Evolutionary conservation across 2,888 invertebrate species (phyloP).

Genomic region (Heliconius erato): DNA sequence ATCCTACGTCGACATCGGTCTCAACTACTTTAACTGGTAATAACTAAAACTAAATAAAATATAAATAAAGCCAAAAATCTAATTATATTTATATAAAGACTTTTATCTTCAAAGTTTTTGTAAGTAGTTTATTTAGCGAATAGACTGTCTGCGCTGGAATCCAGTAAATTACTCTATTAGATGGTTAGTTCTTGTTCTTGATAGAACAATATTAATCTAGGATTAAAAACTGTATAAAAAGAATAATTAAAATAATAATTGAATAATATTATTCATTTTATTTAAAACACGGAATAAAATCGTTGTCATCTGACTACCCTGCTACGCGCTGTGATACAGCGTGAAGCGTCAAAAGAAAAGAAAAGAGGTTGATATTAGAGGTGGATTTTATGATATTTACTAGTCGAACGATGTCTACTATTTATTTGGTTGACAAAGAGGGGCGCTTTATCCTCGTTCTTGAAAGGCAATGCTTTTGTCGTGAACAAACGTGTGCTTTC

Average conservation of each 20-base stretch:
- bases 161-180: slow-evolving; percentile 27
- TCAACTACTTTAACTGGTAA: background rate
- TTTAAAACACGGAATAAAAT: background rate
- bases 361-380: no score
- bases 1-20: background rate
- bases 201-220: slow-evolving; percentile 17
- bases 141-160: slow-evolving; percentile 13
- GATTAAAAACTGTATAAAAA: background rate
- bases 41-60: background rate
- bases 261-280: background rate
- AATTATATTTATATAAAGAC: background rate
- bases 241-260: background rate
- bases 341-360: no score
- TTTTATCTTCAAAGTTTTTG: background rate
- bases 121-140: slow-evolving; percentile 20
- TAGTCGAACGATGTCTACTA: background rate
- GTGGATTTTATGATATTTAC: background rate
- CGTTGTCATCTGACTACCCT: no score
- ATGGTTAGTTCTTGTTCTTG: slow-evolving; percentile 2
- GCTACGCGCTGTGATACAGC: no score
- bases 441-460: background rate
- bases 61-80: background rate
- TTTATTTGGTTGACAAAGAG: background rate
- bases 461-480: no score
- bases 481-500: background rate